A percentile compares a stretch with the other conserved stretches of the same genome.
Evolutionary conservation across 2,113 vertebrate genomes (phyloP).

Genomic region (Grallaria varia): DNA sequence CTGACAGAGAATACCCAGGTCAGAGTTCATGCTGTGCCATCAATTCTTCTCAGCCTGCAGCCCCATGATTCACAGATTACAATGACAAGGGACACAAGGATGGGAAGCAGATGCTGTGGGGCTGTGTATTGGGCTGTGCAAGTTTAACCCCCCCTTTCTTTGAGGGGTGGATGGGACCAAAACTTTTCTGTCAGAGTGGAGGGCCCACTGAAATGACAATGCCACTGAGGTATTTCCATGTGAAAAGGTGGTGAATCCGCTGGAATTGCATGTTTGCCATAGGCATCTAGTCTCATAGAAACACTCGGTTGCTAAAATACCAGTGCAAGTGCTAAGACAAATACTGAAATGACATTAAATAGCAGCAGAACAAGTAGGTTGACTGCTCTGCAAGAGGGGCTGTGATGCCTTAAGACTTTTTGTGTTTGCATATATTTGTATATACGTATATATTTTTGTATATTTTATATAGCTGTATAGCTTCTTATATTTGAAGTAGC

Average conservation of each 20-base stretch:
- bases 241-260: neutral
- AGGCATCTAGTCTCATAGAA: neutral
- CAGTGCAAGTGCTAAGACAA: neutral
- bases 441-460: too few species aligned
- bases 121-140: neutral
- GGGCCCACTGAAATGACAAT: neutral
- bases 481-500: too few species aligned
- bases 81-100: neutral
- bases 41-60: neutral
- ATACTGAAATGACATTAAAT: neutral
- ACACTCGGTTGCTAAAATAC: neutral
- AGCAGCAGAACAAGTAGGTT: neutral
- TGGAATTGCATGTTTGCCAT: rapidly evolving
- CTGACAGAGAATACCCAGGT: neutral
- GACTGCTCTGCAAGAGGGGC: neutral
- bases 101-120: neutral
- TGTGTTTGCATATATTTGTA: too few species aligned
- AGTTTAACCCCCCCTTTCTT: neutral
- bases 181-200: rapidly evolving
- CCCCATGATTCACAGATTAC: rapidly evolving
- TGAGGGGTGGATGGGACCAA: neutral
- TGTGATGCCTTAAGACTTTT: too few species aligned
- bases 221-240: neutral
- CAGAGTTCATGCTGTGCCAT: neutral
- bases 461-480: too few species aligned